phyloP scores from a whole-genome alignment of 2,888 invertebrate species.

The Eilema sororculum region DNA sequence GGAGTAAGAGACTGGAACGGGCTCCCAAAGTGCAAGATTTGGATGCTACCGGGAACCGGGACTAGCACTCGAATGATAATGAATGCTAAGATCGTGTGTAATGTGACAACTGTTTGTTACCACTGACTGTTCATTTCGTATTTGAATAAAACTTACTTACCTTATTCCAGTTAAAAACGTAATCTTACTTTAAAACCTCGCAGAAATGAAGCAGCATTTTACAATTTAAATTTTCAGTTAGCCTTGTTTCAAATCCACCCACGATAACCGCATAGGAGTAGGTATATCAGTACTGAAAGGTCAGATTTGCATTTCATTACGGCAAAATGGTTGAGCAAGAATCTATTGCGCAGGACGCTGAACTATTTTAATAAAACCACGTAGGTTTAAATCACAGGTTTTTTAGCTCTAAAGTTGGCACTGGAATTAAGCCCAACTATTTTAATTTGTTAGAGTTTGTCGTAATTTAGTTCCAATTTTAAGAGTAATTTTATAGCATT shows the following conservation, averaged over 20 bases:
- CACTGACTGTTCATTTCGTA: background rate
- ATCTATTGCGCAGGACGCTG: constrained; percentile 28
- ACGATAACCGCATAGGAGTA: constrained; percentile 22
- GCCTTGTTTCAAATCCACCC: constrained; percentile 18
- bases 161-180: background rate
- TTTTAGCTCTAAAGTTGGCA: background rate
- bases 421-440: background rate
- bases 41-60: no score
- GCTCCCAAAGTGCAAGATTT: no score
- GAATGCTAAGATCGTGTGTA: no score
- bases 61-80: no score
- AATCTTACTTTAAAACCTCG: constrained; percentile 7
- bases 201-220: background rate
- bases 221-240: background rate
- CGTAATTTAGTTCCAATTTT: background rate
- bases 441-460: background rate
- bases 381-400: constrained; percentile 6
- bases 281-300: constrained; percentile 48
- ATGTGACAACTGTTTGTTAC: background rate
- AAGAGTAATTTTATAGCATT: no score
- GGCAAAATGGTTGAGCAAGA: constrained; percentile 26
- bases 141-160: no score
- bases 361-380: constrained; percentile 20
- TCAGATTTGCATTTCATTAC: constrained; percentile 58
- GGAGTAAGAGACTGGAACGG: background rate